Evolutionary conservation across 2,888 invertebrate genomes (phyloP), one percentile per base, ranked within the genome.

Genomic region (Apodemia zela): DNA sequence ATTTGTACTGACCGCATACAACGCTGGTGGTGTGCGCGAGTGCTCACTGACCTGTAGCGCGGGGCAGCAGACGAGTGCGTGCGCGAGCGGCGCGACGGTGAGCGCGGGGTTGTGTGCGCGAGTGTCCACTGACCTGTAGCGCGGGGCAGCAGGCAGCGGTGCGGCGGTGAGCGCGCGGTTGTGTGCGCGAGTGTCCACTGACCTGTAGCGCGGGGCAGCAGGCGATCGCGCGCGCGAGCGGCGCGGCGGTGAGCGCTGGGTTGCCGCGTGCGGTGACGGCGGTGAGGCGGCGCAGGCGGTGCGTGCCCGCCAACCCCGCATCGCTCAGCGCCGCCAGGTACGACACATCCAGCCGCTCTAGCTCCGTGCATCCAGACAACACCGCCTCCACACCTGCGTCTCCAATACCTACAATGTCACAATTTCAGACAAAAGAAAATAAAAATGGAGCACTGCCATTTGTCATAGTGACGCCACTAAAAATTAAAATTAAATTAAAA

Each of bases 341-440:
- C 67, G 89, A 89, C 73, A 86, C 75, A 79, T 90, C 87, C 15
- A 88, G 76, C 8, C 62, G 60, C 15, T 47, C 17, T 68, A 89
- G 79, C 66, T 60, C 18, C n/a, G 70, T 57, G 74, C 89, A 88
- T 10, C 73, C 69, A 25, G 67, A 67, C 70, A 84, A 82, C 68
- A 87, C 71, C 17, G 81, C 78, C 15, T 60, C 2, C 42, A 90
- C 51, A 64, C 85, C 85, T 49, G 85, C 89, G 77, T 90, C 87
- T 66, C 78, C 70, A 54, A 89, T 81, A 59, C 89, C 89, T 84
- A 71, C 3, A 15, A 13, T 11, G n/a, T 57, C 15, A 51, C 47
- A 2, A 25, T n/a, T n/a, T n/a, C 25, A 25, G 25, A 25, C 4
- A 25, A 3, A 25, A 25, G 25, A n/a, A n/a, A n/a, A n/a, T n/a